Conservation (phyloP, 2,113 vertebrate genomes). For the Tychaedon coryphoeus region DNA sequence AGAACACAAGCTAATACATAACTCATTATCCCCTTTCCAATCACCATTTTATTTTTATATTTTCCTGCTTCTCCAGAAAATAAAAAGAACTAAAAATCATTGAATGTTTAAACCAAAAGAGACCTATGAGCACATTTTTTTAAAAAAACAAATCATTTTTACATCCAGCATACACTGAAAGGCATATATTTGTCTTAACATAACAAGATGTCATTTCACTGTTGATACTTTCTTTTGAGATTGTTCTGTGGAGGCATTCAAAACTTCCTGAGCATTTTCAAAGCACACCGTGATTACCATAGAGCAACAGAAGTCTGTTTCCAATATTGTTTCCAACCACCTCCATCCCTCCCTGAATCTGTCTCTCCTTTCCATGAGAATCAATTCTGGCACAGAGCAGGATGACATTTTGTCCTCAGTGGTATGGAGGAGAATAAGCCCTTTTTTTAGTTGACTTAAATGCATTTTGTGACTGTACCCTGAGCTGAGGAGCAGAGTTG, state of each 20-base stretch:
- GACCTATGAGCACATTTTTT: conserved; percentile 28
- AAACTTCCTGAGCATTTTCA: not conserved
- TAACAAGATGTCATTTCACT: conserved; percentile 25
- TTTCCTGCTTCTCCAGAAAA: conserved; percentile 22
- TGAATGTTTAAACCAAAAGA: conserved; percentile 42
- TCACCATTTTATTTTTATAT: conserved; percentile 49
- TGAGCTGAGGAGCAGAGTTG: not conserved
- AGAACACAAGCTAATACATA: not conserved
- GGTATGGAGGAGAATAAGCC: not conserved
- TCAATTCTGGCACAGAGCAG: not conserved
- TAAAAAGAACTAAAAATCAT: conserved; percentile 1
- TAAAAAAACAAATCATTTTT: conserved; percentile 61
- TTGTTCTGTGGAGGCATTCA: not conserved
- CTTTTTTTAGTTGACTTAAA: not conserved
- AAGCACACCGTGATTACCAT: not conserved
- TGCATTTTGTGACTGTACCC: not conserved
- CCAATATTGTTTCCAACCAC: fast-evolving
- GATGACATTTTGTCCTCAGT: not conserved
- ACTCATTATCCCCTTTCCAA: not conserved
- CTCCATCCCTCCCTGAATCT: not conserved
- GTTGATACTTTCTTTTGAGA: not conserved
- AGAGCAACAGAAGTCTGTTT: not conserved
- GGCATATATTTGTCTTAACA: not conserved
- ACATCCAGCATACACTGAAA: conserved; percentile 21
- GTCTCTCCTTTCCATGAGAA: not conserved